Percentiles rank a stretch among this genome's conserved stretches.
Conservation (phyloP, 2,797 vertebrate genomes). For the Sebastolobus altivelis region DNA sequence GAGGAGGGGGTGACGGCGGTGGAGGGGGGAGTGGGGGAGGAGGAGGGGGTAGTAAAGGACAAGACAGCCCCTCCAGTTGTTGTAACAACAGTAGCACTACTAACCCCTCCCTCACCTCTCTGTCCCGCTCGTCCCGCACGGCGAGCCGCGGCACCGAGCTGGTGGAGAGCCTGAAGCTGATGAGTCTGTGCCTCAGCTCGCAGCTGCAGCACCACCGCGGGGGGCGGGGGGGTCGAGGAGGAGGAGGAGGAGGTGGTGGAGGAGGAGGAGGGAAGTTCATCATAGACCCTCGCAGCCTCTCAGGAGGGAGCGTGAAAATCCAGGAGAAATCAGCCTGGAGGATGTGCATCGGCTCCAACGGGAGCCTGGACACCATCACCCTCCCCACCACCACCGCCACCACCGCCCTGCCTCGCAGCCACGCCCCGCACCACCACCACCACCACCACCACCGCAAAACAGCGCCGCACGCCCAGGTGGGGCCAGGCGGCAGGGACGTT, state of each 20-base stretch:
- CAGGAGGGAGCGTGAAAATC: constrained; percentile 87
- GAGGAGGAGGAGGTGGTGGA: constrained; percentile 4
- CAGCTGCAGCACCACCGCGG: constrained; percentile 87
- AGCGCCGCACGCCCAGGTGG: constrained; percentile 5
- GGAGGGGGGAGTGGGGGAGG: constrained; percentile 66
- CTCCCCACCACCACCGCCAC: constrained; percentile 67
- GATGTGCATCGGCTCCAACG: constrained; percentile 91
- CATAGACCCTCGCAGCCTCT: constrained; percentile 89
- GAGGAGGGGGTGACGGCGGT: constrained; percentile 16
- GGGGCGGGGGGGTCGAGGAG: constrained; percentile 55
- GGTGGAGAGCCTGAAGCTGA: constrained; percentile 94
- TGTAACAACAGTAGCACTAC: constrained; percentile 84
- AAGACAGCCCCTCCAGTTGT: constrained; percentile 88
- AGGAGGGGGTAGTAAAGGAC: constrained; percentile 83
- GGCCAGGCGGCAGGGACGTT: constrained; percentile 57
- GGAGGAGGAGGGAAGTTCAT: constrained; percentile 81
- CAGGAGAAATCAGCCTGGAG: constrained; percentile 95
- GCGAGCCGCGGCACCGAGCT: constrained; percentile 87
- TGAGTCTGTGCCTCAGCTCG: constrained; percentile 94
- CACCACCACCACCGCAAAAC: constrained; percentile 62
- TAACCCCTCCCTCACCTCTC: constrained; percentile 45
- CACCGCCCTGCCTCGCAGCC: constrained; percentile 65
- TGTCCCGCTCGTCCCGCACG: constrained; percentile 60
- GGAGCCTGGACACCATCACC: constrained; percentile 83
- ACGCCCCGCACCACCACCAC: constrained; percentile 58